These are phyloP conservation scores for Agriopis aurantiaria DNA, from an alignment of 2,888 invertebrate species.

Conservation along the genomic window DNA sequence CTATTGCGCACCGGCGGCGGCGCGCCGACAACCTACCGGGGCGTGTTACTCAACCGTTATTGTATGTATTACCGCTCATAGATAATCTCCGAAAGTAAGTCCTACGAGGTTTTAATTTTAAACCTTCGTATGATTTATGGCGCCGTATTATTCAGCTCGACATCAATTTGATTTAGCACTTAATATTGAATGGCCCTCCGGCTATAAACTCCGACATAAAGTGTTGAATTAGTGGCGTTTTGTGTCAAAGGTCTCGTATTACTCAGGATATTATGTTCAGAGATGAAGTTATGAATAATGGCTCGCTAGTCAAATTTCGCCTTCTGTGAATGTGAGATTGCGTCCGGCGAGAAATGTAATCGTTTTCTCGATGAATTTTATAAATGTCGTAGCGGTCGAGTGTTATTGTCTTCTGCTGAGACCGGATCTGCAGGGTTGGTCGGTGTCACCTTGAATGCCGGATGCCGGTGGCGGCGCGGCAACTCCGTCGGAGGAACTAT, in stretches of 20 bases:
- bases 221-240: slow-evolving; percentile 54
- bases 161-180: slow-evolving; percentile 61
- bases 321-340: slow-evolving; percentile 4
- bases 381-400: slow-evolving; percentile 15
- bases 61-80: slow-evolving; percentile 51
- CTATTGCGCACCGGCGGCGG: slow-evolving; percentile 68
- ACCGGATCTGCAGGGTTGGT: slow-evolving; percentile 81
- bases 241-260: slow-evolving; percentile 54
- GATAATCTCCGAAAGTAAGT: slow-evolving; percentile 56
- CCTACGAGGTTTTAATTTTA: slow-evolving; percentile 58
- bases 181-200: slow-evolving; percentile 50
- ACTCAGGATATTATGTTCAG: slow-evolving; percentile 37
- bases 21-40: slow-evolving; percentile 32
- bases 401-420: slow-evolving; percentile 51
- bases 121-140: slow-evolving; percentile 54
- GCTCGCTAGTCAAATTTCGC: slow-evolving; percentile 3
- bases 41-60: slow-evolving; percentile 63
- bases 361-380: slow-evolving; percentile 7
- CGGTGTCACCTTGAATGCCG: slow-evolving; percentile 84
- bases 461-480: slow-evolving; percentile 77
- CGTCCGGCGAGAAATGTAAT: slow-evolving; percentile 17
- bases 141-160: slow-evolving; percentile 52
- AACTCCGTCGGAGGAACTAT: slow-evolving; percentile 77
- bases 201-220: slow-evolving; percentile 49
- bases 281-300: slow-evolving; percentile 27